Percentiles rank a stretch among this genome's conserved stretches.
These are phyloP conservation scores for Microcebus ravelobensis DNA, from an alignment of 2,113 vertebrate species.

Conservation along the genomic window DNA sequence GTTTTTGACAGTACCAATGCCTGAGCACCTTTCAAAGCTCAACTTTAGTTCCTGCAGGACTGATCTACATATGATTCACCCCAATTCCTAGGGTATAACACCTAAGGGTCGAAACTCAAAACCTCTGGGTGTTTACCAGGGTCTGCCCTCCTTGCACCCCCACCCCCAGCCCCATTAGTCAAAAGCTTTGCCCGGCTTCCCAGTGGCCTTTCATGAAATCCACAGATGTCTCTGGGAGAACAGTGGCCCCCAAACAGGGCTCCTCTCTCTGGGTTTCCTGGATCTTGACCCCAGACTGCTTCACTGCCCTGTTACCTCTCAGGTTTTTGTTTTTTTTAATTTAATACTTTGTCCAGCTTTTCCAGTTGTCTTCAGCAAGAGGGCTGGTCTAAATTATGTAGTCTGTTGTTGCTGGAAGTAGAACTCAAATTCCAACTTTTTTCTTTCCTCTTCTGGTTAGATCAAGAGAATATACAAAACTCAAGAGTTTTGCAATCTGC, in stretches of 20 bases:
- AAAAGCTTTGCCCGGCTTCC: neutral
- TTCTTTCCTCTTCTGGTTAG: neutral
- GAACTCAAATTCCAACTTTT: neutral
- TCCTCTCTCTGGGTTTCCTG: neutral
- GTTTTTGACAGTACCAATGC: neutral
- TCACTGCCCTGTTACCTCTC: neutral
- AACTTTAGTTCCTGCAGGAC: neutral
- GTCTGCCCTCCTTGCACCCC: neutral
- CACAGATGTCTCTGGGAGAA: neutral
- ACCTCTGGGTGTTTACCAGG: neutral
- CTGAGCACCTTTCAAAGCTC: too few species aligned
- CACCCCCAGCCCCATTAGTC: accelerated
- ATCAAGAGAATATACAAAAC: slow-evolving; percentile 38
- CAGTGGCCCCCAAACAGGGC: neutral
- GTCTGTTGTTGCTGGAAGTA: neutral
- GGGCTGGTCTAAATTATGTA: neutral
- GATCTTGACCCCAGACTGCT: neutral
- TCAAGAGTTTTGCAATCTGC: neutral
- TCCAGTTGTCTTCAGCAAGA: neutral
- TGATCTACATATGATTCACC: neutral
- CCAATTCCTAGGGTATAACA: neutral
- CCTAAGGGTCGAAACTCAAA: neutral
- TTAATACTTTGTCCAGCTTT: neutral
- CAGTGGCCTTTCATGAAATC: neutral
- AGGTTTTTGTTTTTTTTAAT: neutral